Conservation (phyloP, 2,113 vertebrate species). For the Cranoglanis bouderius region DNA sequence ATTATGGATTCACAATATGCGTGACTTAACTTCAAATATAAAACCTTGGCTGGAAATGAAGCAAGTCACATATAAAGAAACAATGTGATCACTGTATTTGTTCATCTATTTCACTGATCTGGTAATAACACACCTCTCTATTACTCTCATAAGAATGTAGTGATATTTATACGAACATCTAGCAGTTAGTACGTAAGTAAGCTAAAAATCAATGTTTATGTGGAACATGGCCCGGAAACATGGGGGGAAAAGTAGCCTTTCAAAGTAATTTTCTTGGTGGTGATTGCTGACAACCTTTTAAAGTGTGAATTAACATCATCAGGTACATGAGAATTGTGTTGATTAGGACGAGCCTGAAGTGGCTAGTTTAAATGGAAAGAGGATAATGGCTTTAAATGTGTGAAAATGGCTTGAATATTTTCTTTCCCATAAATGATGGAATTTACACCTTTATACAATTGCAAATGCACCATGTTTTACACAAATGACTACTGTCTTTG, state of each 20-base stretch:
- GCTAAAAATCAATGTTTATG: not conserved
- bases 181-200: not conserved
- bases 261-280: not conserved
- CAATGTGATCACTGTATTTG: not conserved
- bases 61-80: not conserved
- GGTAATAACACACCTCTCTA: not conserved
- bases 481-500: not conserved
- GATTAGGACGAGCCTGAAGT: not conserved
- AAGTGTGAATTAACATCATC: slow-evolving; percentile 1
- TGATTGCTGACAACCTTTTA: not conserved
- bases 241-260: not conserved
- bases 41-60: slow-evolving; percentile 49
- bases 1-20: slow-evolving; percentile 57
- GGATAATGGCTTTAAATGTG: not conserved
- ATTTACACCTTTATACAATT: not conserved
- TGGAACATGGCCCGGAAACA: not conserved
- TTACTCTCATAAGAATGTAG: not conserved
- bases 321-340: too few relatives aligned
- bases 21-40: slow-evolving; percentile 50
- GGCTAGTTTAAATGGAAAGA: not conserved
- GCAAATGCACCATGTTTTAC: not conserved
- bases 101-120: not conserved
- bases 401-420: not conserved
- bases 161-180: not conserved
- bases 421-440: not conserved